Evolutionary conservation across 2,797 vertebrate species (phyloP), one percentile per base, ranked within the genome.

Genomic region (Anguilla anguilla): DNA sequence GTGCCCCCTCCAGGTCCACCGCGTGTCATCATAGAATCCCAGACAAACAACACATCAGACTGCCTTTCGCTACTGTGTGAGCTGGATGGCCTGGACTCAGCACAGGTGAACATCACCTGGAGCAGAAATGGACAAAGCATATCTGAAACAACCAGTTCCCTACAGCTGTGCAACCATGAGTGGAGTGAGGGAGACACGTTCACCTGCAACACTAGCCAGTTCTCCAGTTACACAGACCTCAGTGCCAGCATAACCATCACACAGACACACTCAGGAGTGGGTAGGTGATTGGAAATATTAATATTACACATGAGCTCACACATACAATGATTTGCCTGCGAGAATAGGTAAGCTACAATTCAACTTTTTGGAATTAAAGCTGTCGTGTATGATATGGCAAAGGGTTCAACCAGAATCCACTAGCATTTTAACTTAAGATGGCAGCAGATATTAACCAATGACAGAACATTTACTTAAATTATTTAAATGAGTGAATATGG

Each of bases 31-130:
- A 59, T 93, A 79, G n/a, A 89, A 83, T 46, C 2, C 13, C 82
- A 74, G 51, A 88, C 89, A 84, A 89, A 46, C 82, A 74, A 17
- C 83, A 17, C 59, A 51, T 0, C 1, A 46, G 84, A 2, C 43
- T 93, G 92, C 85, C 3, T 92, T 19, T 31, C 69, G 85, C 89
- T 92, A 61, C 39, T 89, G 67, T 93, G 92, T 69, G 77, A 86
- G 72, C 3, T 91, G 83, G n/a, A 88, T 46, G 43, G 1, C 87
- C 35, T 88, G 15, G 85, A 25, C 2, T 11, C 53, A 67, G 83
- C 85, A 69, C 22, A 39, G 31, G 85, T 90, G 25, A 89, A 88
- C 81, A 90, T 93, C 87, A 91, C 87, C 69, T 93, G 92, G 91
- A 86, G 1, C 46, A 25, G 2, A 86, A 25, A 31, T 6, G 61